Evolutionary conservation across 2,797 vertebrate genomes (phyloP).

Genomic region (Atherinosoma microstoma): DNA sequence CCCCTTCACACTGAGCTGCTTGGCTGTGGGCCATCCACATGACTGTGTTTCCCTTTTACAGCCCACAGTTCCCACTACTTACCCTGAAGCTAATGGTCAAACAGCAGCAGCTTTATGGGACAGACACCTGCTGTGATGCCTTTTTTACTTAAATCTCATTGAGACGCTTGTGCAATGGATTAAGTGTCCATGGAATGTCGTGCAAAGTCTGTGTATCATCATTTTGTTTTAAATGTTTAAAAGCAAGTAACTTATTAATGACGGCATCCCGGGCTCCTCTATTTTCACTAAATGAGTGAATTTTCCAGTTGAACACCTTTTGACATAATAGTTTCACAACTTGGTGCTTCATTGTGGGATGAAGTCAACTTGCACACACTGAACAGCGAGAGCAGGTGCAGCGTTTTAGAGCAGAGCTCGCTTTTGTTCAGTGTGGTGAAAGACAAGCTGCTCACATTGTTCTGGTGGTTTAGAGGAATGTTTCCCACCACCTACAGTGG

Average conservation of each 20-base stretch:
- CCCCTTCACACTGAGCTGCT: neutral
- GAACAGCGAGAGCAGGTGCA: conserved; percentile 31
- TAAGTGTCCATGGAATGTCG: conserved; percentile 7
- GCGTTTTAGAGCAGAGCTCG: conserved; percentile 5
- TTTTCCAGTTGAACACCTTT: conserved; percentile 38
- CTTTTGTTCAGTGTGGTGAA: conserved; percentile 42
- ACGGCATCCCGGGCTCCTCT: neutral
- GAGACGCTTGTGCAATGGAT: conserved; percentile 32
- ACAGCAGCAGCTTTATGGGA: conserved; percentile 8
- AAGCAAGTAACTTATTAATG: neutral
- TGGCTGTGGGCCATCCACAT: conserved; percentile 51
- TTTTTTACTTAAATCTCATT: conserved; percentile 39
- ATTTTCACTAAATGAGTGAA: conserved; percentile 1
- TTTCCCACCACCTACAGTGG: conserved; percentile 9
- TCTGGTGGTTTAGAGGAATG: conserved; percentile 32
- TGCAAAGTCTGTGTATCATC: neutral
- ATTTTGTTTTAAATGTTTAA: neutral
- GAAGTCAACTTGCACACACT: conserved; percentile 2
- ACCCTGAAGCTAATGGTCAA: conserved; percentile 6
- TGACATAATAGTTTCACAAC: conserved; percentile 15
- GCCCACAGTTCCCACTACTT: conserved; percentile 6
- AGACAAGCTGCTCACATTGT: conserved; percentile 37
- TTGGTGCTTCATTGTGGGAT: neutral
- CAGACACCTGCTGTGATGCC: conserved; percentile 32
- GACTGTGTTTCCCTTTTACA: conserved; percentile 19